These are phyloP conservation scores for Hetaerina americana DNA, from an alignment of 1,140 invertebrate species.

Conservation along the genomic window DNA sequence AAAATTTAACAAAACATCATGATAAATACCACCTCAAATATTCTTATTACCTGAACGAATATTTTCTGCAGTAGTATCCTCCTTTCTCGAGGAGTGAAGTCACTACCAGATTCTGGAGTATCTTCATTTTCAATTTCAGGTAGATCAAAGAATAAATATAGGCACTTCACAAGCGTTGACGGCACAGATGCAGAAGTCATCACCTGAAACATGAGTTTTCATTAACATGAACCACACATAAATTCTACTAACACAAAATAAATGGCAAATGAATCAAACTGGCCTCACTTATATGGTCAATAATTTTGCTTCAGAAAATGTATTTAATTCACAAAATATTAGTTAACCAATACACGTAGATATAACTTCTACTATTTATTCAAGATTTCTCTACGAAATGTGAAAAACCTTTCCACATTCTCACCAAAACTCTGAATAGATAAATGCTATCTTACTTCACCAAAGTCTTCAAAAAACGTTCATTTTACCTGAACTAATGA, in stretches of 20 bases:
- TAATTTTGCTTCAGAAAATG: no score
- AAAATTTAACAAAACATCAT: conserved; percentile 4
- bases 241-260: no score
- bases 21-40: conserved; percentile 13
- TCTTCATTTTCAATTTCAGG: conserved; percentile 57
- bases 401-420: no score
- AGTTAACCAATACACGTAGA: not conserved
- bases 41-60: conserved; percentile 70
- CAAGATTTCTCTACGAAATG: no score
- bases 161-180: conserved; percentile 94
- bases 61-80: conserved; percentile 89
- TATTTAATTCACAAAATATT: no score
- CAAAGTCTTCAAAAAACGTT: no score
- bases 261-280: no score
- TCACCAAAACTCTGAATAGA: no score
- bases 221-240: no score
- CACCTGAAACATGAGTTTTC: conserved; percentile 54
- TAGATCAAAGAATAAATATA: conserved; percentile 97
- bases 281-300: no score
- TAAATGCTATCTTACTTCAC: no score
- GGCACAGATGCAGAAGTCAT: conserved; percentile 93
- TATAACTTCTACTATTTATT: no score
- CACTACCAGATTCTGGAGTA: conserved; percentile 45
- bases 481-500: conserved; percentile 50
- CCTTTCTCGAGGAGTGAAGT: conserved; percentile 82